These are phyloP conservation scores for Coracias cyanogaster DNA, from an alignment of 2,797 vertebrate genomes.

Conservation along the genomic window DNA sequence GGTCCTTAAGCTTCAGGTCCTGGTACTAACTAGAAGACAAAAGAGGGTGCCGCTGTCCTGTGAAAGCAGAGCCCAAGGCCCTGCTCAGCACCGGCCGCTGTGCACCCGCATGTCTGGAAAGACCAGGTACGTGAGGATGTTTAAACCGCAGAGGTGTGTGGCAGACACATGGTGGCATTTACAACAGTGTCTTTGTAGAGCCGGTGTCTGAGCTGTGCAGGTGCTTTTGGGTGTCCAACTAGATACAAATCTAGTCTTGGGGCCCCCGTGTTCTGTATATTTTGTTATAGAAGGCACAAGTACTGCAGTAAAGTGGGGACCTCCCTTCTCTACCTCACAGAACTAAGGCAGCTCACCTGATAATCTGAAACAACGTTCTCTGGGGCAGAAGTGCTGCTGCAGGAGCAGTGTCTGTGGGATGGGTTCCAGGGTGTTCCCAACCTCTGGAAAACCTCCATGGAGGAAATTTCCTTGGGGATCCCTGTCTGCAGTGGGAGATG, in stretches of 20 bases:
- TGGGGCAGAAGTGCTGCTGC: neutral
- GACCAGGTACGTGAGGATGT: no score
- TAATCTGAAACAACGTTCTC: conserved; percentile 34
- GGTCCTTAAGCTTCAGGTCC: conserved; percentile 55
- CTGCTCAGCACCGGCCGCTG: neutral
- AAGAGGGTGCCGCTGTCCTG: neutral
- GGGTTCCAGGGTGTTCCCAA: neutral
- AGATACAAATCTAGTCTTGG: neutral
- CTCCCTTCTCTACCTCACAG: neutral
- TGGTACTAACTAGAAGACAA: conserved; percentile 65
- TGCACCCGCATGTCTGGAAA: neutral
- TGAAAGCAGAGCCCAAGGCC: neutral
- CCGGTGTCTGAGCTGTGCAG: neutral
- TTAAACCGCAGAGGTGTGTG: neutral
- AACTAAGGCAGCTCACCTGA: conserved; percentile 42
- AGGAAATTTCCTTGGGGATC: neutral
- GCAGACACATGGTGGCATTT: neutral
- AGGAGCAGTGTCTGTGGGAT: neutral
- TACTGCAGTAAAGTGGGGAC: neutral
- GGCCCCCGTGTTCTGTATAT: neutral
- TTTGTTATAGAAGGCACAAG: neutral
- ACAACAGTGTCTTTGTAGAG: neutral
- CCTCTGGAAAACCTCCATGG: neutral
- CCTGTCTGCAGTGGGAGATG: neutral
- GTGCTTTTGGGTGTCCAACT: neutral